Percentiles rank a stretch among this genome's conserved stretches.
Conservation (phyloP, 2,888 invertebrate species). For the Bruchidius siliquastri region DNA sequence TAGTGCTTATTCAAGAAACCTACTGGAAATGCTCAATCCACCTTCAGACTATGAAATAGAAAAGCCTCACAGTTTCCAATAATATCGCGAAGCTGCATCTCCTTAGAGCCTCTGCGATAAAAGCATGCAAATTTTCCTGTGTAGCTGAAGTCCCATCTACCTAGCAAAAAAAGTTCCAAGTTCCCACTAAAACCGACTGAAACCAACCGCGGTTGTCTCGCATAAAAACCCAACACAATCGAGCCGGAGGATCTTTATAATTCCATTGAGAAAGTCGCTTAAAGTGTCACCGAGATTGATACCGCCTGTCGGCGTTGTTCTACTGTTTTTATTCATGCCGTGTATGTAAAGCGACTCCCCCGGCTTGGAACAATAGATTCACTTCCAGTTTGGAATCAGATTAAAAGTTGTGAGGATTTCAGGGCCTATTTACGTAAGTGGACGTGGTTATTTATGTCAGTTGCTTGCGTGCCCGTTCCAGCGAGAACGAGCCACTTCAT, state of each 20-base stretch:
- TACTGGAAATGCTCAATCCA: too few species aligned
- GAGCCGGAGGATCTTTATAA: background rate
- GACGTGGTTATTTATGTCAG: slow-evolving; percentile 13
- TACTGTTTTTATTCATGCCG: slow-evolving; percentile 28
- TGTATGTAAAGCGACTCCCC: slow-evolving; percentile 25
- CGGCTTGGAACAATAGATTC: slow-evolving; percentile 16
- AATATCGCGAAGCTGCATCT: too few species aligned
- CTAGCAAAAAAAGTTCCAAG: background rate
- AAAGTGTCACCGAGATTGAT: slow-evolving; percentile 29
- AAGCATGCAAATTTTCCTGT: background rate
- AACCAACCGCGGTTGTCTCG: background rate
- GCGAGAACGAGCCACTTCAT: background rate
- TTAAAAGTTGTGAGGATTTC: background rate
- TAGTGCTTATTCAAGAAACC: too few species aligned
- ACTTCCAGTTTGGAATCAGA: background rate
- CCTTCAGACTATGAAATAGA: too few species aligned
- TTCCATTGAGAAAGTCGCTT: slow-evolving; percentile 8
- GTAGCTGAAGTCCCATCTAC: background rate
- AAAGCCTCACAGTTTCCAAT: too few species aligned
- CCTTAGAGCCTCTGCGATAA: background rate
- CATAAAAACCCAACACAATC: background rate
- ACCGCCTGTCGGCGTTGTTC: slow-evolving; percentile 20
- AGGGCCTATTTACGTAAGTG: slow-evolving; percentile 17
- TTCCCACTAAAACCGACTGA: background rate
- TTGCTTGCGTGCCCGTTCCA: background rate